Percentiles rank a stretch among this genome's conserved stretches.
Evolutionary conservation across 2,113 vertebrate genomes (phyloP).

Genomic region (Cheilinus undulatus): DNA sequence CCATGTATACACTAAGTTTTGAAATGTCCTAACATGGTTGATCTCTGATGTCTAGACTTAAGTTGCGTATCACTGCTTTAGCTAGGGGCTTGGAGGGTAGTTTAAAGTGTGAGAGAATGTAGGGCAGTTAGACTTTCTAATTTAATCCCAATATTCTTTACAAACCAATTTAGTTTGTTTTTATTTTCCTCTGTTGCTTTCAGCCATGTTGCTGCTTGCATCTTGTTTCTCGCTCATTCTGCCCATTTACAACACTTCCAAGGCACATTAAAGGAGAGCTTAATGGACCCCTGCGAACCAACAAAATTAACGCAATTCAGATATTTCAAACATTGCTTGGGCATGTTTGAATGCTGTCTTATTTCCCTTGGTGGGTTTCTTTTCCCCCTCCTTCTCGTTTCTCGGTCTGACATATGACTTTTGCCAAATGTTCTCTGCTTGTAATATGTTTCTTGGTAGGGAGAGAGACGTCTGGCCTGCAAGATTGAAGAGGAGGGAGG

Average conservation of each 20-base stretch:
- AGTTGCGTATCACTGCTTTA: not conserved
- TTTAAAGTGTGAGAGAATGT: not conserved
- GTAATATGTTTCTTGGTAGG: conserved; percentile 13
- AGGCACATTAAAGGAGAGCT: conserved; percentile 28
- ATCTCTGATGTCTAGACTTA: no score
- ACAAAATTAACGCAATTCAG: conserved; percentile 11
- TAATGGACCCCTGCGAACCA: conserved; percentile 20
- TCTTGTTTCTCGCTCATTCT: not conserved
- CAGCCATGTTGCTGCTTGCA: not conserved
- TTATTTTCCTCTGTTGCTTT: not conserved
- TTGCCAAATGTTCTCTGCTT: conserved; percentile 48
- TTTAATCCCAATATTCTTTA: conserved; percentile 6
- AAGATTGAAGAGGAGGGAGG: conserved; percentile 33
- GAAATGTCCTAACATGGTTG: no score
- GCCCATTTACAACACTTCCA: conserved; percentile 18
- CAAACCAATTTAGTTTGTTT: not conserved
- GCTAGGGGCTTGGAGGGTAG: no score
- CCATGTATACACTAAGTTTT: no score
- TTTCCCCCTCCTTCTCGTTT: not conserved
- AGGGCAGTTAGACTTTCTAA: not conserved
- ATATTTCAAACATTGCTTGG: conserved; percentile 18
- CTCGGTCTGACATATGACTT: conserved; percentile 44
- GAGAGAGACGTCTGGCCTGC: conserved; percentile 28
- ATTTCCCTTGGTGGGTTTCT: conserved; percentile 7
- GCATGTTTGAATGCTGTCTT: conserved; percentile 6